phyloP scores from a whole-genome alignment of 2,888 invertebrate genomes.

The Zaprionus bogoriensis region DNA sequence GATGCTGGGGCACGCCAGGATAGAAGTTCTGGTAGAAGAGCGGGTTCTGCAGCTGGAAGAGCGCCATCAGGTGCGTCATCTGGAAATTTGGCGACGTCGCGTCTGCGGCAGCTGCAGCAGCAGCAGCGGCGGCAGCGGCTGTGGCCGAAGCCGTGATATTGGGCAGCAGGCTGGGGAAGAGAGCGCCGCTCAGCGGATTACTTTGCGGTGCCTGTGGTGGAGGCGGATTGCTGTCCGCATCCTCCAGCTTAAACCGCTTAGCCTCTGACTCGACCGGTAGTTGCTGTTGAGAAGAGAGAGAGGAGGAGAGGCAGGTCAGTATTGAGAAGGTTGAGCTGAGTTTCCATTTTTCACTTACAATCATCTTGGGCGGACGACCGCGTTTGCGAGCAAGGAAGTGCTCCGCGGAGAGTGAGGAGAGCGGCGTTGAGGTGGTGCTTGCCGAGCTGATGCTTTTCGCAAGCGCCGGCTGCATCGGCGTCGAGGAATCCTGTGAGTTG shows the following conservation, averaged over 20 bases:
- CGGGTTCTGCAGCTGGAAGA: constrained; percentile 81
- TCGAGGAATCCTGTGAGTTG: constrained; percentile 61
- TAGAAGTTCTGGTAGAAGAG: constrained; percentile 82
- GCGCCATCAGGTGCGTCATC: constrained; percentile 80
- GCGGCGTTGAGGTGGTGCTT: constrained; percentile 74
- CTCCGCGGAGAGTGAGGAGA: constrained; percentile 80
- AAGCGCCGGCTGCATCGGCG: constrained; percentile 45
- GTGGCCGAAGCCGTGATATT: constrained; percentile 52
- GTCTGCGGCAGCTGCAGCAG: constrained; percentile 66
- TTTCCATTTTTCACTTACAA: constrained; percentile 66
- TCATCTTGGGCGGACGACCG: constrained; percentile 81
- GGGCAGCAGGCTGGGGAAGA: constrained; percentile 68
- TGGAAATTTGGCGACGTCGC: constrained; percentile 77
- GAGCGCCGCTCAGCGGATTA: constrained; percentile 28
- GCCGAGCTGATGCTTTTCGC: neutral
- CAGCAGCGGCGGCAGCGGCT: constrained; percentile 43
- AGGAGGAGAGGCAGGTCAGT: too few relatives aligned
- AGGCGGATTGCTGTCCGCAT: constrained; percentile 35
- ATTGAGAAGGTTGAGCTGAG: too few relatives aligned
- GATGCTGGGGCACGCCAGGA: constrained; percentile 70
- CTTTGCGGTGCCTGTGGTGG: neutral
- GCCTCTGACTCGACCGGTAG: constrained; percentile 66
- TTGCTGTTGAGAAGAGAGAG: constrained; percentile 49
- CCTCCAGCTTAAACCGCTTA: constrained; percentile 77
- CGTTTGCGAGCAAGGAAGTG: constrained; percentile 81